Evolutionary conservation across 2,888 invertebrate genomes (phyloP).

Genomic region (Sphinx pinastri): DNA sequence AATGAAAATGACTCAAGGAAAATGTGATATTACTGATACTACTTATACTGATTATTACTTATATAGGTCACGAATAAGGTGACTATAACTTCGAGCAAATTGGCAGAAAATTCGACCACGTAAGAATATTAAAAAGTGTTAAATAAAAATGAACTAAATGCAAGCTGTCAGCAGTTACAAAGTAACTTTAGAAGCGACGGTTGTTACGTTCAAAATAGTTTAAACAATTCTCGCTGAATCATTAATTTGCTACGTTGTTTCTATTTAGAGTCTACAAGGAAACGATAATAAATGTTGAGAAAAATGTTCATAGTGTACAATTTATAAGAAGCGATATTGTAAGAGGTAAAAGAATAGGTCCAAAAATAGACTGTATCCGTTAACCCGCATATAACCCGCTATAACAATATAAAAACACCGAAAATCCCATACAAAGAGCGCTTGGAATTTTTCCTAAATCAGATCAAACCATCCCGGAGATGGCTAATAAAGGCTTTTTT

Average conservation of each 20-base stretch:
- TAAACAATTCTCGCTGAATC: neutral
- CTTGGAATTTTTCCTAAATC: conserved; percentile 14
- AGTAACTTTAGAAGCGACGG: neutral
- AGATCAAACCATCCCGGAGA: conserved; percentile 1
- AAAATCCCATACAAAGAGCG: conserved; percentile 11
- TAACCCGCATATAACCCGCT: neutral
- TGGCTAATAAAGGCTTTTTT: conserved; percentile 17
- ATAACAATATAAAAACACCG: conserved; percentile 5
- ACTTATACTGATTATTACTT: too few relatives aligned
- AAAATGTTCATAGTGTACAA: too few relatives aligned
- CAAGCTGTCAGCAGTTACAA: neutral
- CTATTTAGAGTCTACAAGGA: too few relatives aligned
- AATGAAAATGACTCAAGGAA: neutral
- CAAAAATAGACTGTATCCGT: neutral
- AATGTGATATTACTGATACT: neutral
- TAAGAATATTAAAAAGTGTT: neutral
- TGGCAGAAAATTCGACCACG: neutral
- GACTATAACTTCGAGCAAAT: neutral
- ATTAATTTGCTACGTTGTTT: too few relatives aligned
- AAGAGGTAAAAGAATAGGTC: neutral
- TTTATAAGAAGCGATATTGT: too few relatives aligned
- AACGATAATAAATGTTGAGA: too few relatives aligned
- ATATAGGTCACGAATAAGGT: neutral
- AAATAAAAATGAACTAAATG: neutral
- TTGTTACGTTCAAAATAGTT: neutral